Evolutionary conservation across 2,113 vertebrate genomes (phyloP).

Genomic region (Hucho hucho): DNA sequence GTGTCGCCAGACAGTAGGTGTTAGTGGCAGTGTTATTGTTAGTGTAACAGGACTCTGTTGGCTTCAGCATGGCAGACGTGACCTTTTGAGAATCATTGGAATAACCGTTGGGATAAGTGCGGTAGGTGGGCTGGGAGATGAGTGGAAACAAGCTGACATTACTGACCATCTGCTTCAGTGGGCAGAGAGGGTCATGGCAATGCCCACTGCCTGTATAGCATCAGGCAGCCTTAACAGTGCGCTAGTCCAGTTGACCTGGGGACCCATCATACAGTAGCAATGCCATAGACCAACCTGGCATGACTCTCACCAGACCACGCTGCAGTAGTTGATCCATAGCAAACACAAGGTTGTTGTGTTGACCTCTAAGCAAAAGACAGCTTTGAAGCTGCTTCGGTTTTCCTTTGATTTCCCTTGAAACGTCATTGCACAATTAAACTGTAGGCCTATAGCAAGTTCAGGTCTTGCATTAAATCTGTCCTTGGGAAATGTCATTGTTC

Average conservation of each 20-base stretch:
- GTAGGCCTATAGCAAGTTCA: not conserved
- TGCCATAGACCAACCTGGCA: not conserved
- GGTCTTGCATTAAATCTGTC: conserved; percentile 30
- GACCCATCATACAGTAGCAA: not conserved
- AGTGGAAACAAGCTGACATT: conserved; percentile 61
- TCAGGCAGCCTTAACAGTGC: not conserved
- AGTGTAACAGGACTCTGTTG: conserved; percentile 59
- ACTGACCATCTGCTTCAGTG: conserved; percentile 66
- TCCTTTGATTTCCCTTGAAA: conserved; percentile 32
- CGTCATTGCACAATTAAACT: conserved; percentile 37
- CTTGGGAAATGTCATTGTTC: conserved; percentile 22
- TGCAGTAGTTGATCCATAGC: not conserved
- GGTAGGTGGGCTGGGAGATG: conserved; percentile 52
- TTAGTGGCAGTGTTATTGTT: not conserved
- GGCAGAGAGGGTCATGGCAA: conserved; percentile 27
- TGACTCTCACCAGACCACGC: not conserved
- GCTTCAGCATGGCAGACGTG: conserved; percentile 61
- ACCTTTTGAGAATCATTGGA: conserved; percentile 64
- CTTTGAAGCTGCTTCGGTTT: conserved; percentile 38
- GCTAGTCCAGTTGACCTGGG: not conserved
- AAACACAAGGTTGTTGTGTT: conserved; percentile 1
- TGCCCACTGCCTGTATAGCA: not conserved
- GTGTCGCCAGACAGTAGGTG: conserved; percentile 58
- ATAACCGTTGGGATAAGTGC: conserved; percentile 61
- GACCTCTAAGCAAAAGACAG: conserved; percentile 10